Percentiles rank a stretch among this genome's conserved stretches.
phyloP scores from a whole-genome alignment of 2,888 invertebrate species.

The Aelia acuminata region DNA sequence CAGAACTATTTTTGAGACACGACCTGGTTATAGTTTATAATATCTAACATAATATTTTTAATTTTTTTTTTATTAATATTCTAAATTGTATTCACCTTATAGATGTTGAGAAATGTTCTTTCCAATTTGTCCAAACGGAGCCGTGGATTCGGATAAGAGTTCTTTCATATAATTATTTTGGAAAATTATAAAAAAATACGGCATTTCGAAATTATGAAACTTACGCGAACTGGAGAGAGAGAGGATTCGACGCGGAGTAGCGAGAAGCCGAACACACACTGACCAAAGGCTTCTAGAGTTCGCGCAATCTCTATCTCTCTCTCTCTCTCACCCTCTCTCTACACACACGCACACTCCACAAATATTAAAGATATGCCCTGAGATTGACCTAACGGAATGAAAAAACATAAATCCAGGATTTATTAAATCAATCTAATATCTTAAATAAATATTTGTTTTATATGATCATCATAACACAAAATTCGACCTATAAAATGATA shows the following conservation, averaged over 20 bases:
- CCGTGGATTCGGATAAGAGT: not conserved
- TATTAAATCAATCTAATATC: too few species aligned
- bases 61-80: not conserved
- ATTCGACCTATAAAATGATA: too few species aligned
- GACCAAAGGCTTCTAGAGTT: not conserved
- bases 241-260: not conserved
- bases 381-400: too few species aligned
- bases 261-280: not conserved
- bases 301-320: not conserved
- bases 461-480: too few species aligned
- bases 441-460: too few species aligned
- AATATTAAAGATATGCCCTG: too few species aligned
- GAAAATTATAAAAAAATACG: not conserved
- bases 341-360: too few species aligned
- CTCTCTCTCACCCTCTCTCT: not conserved
- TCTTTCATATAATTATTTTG: not conserved
- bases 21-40: too few species aligned
- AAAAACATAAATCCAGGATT: too few species aligned
- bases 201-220: not conserved
- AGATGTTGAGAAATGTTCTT: not conserved
- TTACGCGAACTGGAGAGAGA: constrained; percentile 9
- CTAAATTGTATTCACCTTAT: not conserved
- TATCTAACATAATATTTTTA: not conserved
- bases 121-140: not conserved
- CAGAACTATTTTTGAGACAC: too few species aligned